A percentile compares a stretch with the other conserved stretches of the same genome.
These are phyloP conservation scores for Sycophila sp. DNA, from an alignment of 1,140 invertebrate genomes.

Conservation along the genomic window DNA sequence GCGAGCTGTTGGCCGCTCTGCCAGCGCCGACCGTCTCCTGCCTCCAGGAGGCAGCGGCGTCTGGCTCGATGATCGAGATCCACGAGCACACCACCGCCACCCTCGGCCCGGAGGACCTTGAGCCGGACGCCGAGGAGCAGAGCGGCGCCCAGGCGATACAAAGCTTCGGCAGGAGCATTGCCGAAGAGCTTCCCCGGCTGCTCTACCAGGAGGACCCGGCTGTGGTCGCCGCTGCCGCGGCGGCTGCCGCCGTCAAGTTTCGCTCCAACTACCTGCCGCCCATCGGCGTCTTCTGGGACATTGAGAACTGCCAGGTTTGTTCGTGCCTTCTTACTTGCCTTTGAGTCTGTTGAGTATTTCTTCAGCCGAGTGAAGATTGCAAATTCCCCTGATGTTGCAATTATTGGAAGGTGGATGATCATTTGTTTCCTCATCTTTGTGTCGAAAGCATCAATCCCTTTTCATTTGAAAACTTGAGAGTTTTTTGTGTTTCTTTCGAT, in stretches of 20 bases:
- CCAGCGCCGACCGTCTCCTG: conserved; percentile 21
- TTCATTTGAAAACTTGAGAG: no score
- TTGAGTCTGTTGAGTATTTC: no score
- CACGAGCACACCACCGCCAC: background rate
- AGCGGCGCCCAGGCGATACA: conserved; percentile 44
- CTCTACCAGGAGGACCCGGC: conserved; percentile 16
- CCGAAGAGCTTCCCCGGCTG: background rate
- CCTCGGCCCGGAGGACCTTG: background rate
- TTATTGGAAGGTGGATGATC: no score
- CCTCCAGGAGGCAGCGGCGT: background rate
- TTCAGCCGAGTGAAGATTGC: no score
- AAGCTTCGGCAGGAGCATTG: conserved; percentile 33
- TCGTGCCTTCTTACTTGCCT: no score
- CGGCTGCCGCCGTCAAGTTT: conserved; percentile 33
- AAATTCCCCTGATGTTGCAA: no score
- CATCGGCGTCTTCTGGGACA: conserved; percentile 93
- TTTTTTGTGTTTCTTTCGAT: no score
- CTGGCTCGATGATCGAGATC: background rate
- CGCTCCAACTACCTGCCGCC: conserved; percentile 69
- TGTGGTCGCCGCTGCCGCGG: conserved; percentile 25
- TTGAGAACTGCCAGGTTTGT: conserved; percentile 89
- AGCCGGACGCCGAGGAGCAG: conserved; percentile 25
- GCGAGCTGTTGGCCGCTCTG: conserved; percentile 52
- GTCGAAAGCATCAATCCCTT: no score
- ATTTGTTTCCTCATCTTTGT: no score